Evolutionary conservation across 2,113 vertebrate species (phyloP).

Genomic region (Podarcis muralis): DNA sequence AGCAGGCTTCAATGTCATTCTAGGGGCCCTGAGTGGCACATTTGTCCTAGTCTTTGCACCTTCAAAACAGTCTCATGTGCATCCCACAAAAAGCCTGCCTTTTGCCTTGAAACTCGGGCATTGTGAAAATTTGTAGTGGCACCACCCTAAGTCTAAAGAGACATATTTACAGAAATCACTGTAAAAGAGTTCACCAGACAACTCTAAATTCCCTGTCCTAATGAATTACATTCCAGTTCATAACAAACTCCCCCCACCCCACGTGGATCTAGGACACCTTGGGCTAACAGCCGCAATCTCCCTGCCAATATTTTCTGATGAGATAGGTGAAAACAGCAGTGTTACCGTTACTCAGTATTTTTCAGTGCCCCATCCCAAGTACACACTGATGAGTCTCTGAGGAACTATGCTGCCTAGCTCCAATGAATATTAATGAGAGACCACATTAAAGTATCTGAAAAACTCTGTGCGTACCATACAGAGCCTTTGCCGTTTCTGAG

Average conservation of each 20-base stretch:
- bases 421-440: conserved; percentile 2
- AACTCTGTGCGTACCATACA: not conserved
- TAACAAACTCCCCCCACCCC: not conserved
- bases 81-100: not conserved
- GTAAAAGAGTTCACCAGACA: not conserved
- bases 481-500: not conserved
- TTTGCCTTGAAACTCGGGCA: not conserved
- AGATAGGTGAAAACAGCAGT: not conserved
- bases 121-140: not conserved
- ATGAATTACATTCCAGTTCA: not conserved
- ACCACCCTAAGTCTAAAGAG: not conserved
- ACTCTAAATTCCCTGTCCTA: not conserved
- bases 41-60: too few species aligned
- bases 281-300: not conserved
- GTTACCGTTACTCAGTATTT: not conserved
- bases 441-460: not conserved
- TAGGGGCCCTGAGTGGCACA: too few species aligned
- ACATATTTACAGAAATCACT: not conserved
- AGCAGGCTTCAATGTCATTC: too few species aligned
- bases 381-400: not conserved
- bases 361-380: not conserved
- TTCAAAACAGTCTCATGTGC: not conserved
- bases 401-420: conserved; percentile 18
- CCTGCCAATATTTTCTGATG: not conserved
- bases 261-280: rapidly evolving